Evolutionary conservation across 2,113 vertebrate genomes (phyloP).

Genomic region (Sterrhoptilus dennistouni): DNA sequence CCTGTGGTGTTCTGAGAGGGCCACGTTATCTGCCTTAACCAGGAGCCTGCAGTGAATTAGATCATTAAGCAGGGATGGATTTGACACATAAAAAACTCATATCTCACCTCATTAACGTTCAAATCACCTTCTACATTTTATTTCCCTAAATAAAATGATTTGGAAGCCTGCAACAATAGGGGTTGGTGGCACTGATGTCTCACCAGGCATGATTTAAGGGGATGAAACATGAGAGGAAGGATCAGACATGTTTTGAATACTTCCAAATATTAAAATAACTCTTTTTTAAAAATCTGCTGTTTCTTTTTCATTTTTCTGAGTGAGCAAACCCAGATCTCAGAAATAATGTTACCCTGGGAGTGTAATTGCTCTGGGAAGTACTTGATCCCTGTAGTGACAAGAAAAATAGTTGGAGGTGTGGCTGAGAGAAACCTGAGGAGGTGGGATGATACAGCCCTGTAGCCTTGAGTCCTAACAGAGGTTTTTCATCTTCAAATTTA

Average conservation of each 20-base stretch:
- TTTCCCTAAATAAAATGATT: not conserved
- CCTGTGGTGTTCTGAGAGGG: not conserved
- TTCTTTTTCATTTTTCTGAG: not conserved
- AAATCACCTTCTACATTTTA: not conserved
- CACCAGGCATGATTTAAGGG: not conserved
- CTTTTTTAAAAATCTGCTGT: accelerated
- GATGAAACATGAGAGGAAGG: not conserved
- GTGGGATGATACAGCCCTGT: not conserved
- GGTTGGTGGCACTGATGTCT: not conserved
- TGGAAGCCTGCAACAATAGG: not conserved
- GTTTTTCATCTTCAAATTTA: not conserved
- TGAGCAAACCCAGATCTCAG: not conserved
- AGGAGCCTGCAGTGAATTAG: not conserved
- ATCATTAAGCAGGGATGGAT: conserved; percentile 22
- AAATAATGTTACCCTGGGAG: not conserved
- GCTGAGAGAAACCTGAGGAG: not conserved
- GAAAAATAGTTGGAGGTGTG: not conserved
- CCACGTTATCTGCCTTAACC: not conserved
- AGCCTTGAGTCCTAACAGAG: not conserved
- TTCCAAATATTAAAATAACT: not conserved
- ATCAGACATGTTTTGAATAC: not conserved
- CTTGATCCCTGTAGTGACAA: not conserved
- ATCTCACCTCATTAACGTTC: conserved; percentile 1
- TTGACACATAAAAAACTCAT: not conserved
- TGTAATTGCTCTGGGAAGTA: not conserved